Evolutionary conservation across 2,888 invertebrate genomes (phyloP), one percentile per base, ranked within the genome.

Genomic region (Heliconius ethilla): DNA sequence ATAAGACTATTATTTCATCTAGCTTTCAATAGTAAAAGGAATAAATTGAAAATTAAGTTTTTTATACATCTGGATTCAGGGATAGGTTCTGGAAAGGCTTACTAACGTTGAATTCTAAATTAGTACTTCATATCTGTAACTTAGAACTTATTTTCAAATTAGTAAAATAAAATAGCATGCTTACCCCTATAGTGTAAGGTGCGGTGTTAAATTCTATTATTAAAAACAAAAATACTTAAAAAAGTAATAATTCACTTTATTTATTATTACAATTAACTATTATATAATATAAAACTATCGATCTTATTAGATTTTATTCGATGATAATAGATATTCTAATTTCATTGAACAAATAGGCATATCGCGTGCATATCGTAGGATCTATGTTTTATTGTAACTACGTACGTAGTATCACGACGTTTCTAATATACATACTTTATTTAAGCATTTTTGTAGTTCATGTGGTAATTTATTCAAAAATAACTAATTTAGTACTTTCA

Each of bases 291-390:
- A 40, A 1, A 13, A 40, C 18, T 40, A 70, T 70, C 70, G 70
- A 70, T 55, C 13, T 55, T 33, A 5, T 70, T 55, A 33, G 11
- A 33, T 33, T 55, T 22, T 55, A n/a, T n/a, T 66, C 33, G 63
- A 18, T 63, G 18, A 74, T 70, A 78, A 63, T 75, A 55, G 75
- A 78, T 78, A 78, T 72, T 67, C 80, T 80, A 78, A 76, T 80
- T 83, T 81, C 83, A 83, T 83, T 83, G 79, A 82, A 79, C 72
- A 82, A 83, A 83, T 83, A 83, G 80, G 78, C 78, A 55, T 78
- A 82, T 83, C 66, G 83, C 83, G 83, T 83, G 83, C 55, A 81
- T 82, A 81, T 82, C 83, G 75, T 22, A n/a, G 70, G 70, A 83
- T 82, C 82, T 79, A 37, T 70, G 66, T 80, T 75, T 75, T 70